phyloP scores from a whole-genome alignment of 2,888 invertebrate species.

The Homarus gammarus region DNA sequence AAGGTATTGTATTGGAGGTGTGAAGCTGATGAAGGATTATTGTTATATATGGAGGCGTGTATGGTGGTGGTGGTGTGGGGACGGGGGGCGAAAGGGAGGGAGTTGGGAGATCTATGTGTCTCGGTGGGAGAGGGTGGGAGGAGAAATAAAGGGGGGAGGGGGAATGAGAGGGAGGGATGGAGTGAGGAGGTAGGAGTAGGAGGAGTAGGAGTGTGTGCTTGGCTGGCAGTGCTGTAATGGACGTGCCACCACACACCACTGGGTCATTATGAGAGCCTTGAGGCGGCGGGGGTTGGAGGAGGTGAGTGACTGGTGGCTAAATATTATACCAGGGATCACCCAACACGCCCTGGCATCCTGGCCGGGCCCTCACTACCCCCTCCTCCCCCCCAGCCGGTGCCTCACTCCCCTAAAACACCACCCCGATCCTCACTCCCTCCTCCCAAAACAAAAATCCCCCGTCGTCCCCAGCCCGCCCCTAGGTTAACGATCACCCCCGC shows the following conservation, averaged over 20 bases:
- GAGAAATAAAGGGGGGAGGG: not conserved
- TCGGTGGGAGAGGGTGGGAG: not conserved
- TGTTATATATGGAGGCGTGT: too few species aligned
- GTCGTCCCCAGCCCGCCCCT: not conserved
- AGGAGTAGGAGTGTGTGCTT: not conserved
- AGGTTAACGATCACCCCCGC: slow-evolving; percentile 23
- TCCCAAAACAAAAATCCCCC: slow-evolving; percentile 58
- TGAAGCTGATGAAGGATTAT: too few species aligned
- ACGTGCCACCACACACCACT: slow-evolving; percentile 39
- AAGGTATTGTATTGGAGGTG: too few species aligned
- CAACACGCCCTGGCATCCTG: slow-evolving; percentile 48
- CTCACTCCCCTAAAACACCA: slow-evolving; percentile 47
- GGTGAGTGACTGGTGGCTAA: slow-evolving; percentile 62
- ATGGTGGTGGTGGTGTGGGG: too few species aligned
- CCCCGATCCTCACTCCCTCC: slow-evolving; percentile 37
- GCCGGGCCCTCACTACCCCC: too few species aligned
- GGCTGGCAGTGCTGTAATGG: not conserved
- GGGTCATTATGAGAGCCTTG: slow-evolving; percentile 33
- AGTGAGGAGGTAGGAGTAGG: not conserved
- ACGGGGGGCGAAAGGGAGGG: too few species aligned
- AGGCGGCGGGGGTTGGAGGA: slow-evolving; percentile 11
- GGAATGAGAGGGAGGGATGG: not conserved
- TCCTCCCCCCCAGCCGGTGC: slow-evolving; percentile 37
- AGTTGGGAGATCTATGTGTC: too few species aligned
- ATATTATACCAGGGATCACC: slow-evolving; percentile 61